These are phyloP conservation scores for Carcharodon carcharias DNA, from an alignment of 2,797 vertebrate species.

Conservation along the genomic window DNA sequence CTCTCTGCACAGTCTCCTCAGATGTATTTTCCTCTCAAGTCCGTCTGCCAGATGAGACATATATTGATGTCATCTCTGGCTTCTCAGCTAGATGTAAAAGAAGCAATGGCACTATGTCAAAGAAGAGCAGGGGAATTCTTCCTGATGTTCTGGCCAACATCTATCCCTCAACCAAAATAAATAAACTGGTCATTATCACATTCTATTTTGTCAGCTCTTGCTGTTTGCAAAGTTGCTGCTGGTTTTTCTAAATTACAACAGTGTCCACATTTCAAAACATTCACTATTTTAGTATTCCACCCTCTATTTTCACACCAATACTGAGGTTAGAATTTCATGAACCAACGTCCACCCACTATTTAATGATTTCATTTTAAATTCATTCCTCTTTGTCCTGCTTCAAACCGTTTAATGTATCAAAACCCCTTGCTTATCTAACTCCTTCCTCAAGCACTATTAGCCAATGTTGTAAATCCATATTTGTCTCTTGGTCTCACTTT, in stretches of 20 bases:
- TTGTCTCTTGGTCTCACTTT: not conserved
- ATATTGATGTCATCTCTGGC: not conserved
- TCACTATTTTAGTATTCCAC: not conserved
- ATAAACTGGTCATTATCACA: not conserved
- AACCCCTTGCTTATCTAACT: not conserved
- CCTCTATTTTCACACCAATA: not conserved
- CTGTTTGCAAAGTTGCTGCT: not conserved
- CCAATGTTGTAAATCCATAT: not conserved
- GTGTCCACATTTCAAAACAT: not conserved
- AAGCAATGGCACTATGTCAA: not conserved
- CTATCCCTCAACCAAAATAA: not conserved
- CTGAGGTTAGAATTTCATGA: not conserved
- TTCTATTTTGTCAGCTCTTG: not conserved
- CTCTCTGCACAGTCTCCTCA: not conserved
- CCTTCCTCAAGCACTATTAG: not conserved
- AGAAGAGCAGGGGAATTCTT: not conserved
- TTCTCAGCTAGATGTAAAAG: not conserved
- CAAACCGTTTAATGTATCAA: not conserved
- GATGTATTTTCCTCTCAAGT: not conserved
- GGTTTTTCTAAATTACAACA: not conserved
- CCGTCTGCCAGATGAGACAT: not conserved
- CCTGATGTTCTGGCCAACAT: not conserved
- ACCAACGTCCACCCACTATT: not conserved
- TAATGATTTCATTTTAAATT: not conserved
- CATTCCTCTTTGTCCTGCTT: not conserved